A percentile compares a stretch with the other conserved stretches of the same genome.
These are phyloP conservation scores for Oryzias sinensis DNA, from an alignment of 2,797 vertebrate species.

Conservation along the genomic window DNA sequence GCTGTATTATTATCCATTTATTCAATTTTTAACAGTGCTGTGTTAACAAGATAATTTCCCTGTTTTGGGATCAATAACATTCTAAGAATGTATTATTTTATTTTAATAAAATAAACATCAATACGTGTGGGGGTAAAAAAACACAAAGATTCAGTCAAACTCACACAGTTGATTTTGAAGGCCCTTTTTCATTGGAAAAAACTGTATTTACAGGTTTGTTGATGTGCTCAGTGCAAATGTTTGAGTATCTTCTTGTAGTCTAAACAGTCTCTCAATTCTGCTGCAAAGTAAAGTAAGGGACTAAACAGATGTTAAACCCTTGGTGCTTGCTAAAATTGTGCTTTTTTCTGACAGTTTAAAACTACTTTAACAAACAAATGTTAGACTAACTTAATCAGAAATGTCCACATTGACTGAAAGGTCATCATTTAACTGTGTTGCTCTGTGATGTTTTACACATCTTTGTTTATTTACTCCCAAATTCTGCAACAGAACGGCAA, in stretches of 20 bases:
- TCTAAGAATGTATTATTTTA: no score
- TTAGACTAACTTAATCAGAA: not conserved
- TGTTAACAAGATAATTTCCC: no score
- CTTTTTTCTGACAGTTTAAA: no score
- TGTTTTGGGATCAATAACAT: no score
- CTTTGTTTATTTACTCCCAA: constrained; percentile 23
- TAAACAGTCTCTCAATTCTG: constrained; percentile 15
- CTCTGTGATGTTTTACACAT: constrained; percentile 4
- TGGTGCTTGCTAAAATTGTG: no score
- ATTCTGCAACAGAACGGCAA: constrained; percentile 33
- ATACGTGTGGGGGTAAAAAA: not conserved
- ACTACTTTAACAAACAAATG: no score
- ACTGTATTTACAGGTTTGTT: not conserved
- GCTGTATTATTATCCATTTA: no score
- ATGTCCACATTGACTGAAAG: constrained; percentile 3
- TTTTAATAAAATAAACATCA: no score
- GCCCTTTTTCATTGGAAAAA: not conserved
- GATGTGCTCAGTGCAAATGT: not conserved
- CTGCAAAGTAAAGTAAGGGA: constrained; percentile 38
- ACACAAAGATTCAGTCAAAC: constrained; percentile 4
- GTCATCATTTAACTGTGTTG: constrained; percentile 4
- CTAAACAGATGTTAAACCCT: constrained; percentile 37
- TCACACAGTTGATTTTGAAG: no score
- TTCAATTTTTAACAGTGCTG: no score
- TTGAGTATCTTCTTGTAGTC: not conserved